phyloP scores from a whole-genome alignment of 2,113 vertebrate genomes.

The Heterotilapia buettikoferi region DNA sequence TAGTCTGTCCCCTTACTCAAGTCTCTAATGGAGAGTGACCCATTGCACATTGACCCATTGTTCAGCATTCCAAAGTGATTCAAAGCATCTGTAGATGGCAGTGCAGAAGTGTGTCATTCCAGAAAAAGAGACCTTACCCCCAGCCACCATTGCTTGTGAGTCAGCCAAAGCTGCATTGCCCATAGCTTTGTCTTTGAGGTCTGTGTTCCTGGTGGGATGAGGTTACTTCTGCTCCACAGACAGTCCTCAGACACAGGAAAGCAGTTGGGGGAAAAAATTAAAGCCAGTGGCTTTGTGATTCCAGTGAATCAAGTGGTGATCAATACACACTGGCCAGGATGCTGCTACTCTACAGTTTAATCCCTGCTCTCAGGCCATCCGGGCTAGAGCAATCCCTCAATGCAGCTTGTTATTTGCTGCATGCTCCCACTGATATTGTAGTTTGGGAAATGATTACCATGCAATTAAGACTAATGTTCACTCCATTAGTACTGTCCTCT shows the following conservation, averaged over 20 bases:
- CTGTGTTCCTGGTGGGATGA: conserved; percentile 45
- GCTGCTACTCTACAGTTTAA: conserved; percentile 45
- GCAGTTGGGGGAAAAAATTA: conserved; percentile 24
- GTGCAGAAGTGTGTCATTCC: conserved; percentile 23
- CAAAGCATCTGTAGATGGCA: conserved; percentile 32
- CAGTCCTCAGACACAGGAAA: conserved; percentile 56
- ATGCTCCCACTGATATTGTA: conserved; percentile 29
- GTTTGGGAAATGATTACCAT: conserved; percentile 38
- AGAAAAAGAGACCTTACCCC: not conserved
- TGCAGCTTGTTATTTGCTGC: conserved; percentile 33
- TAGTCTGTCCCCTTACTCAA: not conserved
- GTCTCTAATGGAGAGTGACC: not conserved
- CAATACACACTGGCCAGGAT: conserved; percentile 53
- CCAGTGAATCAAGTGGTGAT: conserved; percentile 61
- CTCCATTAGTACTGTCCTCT: conserved; percentile 19
- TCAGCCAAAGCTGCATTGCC: conserved; percentile 3
- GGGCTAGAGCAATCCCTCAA: conserved; percentile 36
- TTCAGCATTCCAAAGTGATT: conserved; percentile 33
- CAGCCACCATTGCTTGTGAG: conserved; percentile 7
- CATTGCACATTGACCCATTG: not conserved
- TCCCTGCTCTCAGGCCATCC: conserved; percentile 61
- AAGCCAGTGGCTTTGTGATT: conserved; percentile 49
- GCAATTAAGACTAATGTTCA: conserved; percentile 39
- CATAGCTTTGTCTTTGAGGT: conserved; percentile 36
- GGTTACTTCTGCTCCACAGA: conserved; percentile 41